These are phyloP conservation scores for Meandrusa payeni DNA, from an alignment of 2,888 invertebrate genomes.

Conservation along the genomic window DNA sequence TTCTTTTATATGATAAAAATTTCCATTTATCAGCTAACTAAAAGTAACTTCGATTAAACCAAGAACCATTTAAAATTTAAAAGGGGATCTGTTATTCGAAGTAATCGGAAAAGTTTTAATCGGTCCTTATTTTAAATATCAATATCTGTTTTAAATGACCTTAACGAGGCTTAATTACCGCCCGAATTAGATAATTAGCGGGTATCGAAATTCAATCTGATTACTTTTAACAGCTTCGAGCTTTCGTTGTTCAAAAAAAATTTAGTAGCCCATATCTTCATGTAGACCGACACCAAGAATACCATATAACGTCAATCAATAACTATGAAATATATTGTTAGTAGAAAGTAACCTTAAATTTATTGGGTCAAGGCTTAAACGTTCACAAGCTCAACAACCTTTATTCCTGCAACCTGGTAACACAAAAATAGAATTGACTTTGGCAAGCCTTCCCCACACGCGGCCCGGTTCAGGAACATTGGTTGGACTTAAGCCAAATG, in stretches of 20 bases:
- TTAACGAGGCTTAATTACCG: slow-evolving; percentile 18
- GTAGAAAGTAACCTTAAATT: background rate
- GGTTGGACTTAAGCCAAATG: slow-evolving; percentile 10
- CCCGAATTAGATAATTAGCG: slow-evolving; percentile 26
- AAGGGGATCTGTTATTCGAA: no score
- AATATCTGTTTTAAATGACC: slow-evolving; percentile 13
- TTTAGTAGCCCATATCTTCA: no score
- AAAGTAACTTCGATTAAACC: no score
- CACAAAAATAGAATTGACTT: slow-evolving; percentile 7
- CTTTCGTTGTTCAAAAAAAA: no score
- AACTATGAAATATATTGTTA: no score
- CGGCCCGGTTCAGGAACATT: background rate
- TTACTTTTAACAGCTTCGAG: no score
- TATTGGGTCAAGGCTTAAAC: slow-evolving; percentile 2
- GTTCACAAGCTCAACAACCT: slow-evolving; percentile 3
- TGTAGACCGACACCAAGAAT: no score
- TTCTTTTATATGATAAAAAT: no score
- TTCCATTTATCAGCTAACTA: no score
- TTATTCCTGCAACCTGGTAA: slow-evolving; percentile 2
- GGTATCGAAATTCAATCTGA: no score
- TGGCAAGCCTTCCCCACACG: background rate
- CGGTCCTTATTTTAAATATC: slow-evolving; percentile 1
- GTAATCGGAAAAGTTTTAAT: slow-evolving; percentile 3
- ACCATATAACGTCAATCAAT: no score
- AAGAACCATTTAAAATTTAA: no score